Evolutionary conservation across 2,888 invertebrate genomes (phyloP).

Genomic region (Sphaerophoria taeniata): DNA sequence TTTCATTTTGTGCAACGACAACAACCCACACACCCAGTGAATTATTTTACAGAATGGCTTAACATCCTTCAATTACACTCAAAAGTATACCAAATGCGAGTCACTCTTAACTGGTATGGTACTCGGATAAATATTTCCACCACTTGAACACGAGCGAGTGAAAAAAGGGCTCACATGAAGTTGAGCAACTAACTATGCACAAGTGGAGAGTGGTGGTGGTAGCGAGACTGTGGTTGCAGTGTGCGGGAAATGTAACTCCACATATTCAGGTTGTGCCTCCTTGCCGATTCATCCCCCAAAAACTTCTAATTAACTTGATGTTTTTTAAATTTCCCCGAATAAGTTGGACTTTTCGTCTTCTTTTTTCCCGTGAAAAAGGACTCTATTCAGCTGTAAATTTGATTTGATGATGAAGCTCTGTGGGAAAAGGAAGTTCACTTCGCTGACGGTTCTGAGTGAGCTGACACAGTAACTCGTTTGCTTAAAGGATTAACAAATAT

Average conservation of each 20-base stretch:
- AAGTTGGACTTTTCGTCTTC: constrained; percentile 1
- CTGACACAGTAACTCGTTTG: constrained; percentile 63
- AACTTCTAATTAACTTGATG: constrained; percentile 70
- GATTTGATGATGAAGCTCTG: constrained; percentile 45
- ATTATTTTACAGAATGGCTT: constrained; percentile 49
- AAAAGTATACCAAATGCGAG: constrained; percentile 50
- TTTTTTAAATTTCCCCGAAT: constrained; percentile 40
- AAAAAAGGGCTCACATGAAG: constrained; percentile 49
- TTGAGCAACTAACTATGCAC: constrained; percentile 4
- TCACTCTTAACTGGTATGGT: constrained; percentile 20
- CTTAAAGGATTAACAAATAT: constrained; percentile 45
- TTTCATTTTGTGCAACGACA: constrained; percentile 43
- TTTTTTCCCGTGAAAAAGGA: constrained; percentile 35
- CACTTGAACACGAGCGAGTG: constrained; percentile 54
- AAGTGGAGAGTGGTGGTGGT: not conserved
- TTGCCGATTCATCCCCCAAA: constrained; percentile 41
- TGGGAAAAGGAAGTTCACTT: constrained; percentile 45
- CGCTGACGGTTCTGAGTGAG: constrained; percentile 13
- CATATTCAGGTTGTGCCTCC: constrained; percentile 16
- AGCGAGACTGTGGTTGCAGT: not conserved
- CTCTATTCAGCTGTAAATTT: constrained; percentile 70
- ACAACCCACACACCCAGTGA: constrained; percentile 48
- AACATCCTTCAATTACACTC: constrained; percentile 69
- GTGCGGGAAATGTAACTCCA: constrained; percentile 1
- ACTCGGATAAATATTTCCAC: constrained; percentile 63